phyloP scores from a whole-genome alignment of 2,113 vertebrate species.

The Gnathonemus echidnorhynchus region DNA sequence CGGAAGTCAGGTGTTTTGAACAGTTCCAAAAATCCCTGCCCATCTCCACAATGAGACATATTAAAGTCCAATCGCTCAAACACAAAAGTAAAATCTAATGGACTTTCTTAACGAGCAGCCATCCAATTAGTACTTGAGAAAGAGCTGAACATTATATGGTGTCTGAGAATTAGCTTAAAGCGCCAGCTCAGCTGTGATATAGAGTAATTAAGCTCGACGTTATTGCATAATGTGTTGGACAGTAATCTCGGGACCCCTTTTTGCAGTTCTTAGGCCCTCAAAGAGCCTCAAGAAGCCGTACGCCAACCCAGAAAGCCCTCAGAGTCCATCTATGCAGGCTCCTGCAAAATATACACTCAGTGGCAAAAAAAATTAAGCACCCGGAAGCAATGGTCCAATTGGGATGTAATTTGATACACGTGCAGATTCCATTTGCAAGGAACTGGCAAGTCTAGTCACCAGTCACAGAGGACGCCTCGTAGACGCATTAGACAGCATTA shows the following conservation, averaged over 20 bases:
- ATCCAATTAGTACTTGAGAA: neutral
- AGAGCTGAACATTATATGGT: neutral
- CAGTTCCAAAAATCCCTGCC: neutral
- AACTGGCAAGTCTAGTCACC: no score
- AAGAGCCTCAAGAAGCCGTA: neutral
- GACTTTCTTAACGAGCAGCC: neutral
- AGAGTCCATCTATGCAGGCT: no score
- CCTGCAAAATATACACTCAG: neutral
- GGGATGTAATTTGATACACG: no score
- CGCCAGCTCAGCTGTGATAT: neutral
- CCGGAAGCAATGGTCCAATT: no score
- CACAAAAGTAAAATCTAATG: neutral
- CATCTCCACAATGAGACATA: neutral
- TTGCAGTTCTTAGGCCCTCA: no score
- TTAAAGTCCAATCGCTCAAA: neutral
- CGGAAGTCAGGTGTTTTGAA: neutral
- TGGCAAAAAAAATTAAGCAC: no score
- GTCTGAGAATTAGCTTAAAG: neutral
- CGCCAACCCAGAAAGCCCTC: neutral
- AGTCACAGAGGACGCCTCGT: no score
- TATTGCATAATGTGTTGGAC: neutral
- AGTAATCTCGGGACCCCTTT: neutral
- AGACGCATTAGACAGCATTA: no score
- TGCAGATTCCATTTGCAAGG: no score
- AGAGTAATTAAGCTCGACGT: neutral